A percentile compares a stretch with the other conserved stretches of the same genome.
phyloP scores from a whole-genome alignment of 1,140 invertebrate genomes.

The Bombus waltoni region DNA sequence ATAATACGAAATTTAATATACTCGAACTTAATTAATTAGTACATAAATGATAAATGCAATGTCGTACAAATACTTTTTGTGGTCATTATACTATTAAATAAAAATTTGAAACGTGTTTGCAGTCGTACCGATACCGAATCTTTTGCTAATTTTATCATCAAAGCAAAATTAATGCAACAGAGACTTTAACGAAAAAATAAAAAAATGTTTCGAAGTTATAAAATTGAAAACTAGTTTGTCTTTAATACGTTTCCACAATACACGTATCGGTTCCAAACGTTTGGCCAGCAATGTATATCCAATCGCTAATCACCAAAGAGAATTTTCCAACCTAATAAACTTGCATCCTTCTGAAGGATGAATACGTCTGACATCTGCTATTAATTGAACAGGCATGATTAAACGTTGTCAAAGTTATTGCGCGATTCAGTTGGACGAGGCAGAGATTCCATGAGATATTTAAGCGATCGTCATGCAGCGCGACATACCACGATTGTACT shows the following conservation, averaged over 20 bases:
- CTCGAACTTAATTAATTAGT: no score
- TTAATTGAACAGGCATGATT: conserved; percentile 25
- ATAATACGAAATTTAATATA: no score
- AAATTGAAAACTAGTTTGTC: neutral
- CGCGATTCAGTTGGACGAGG: neutral
- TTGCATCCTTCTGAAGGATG: neutral
- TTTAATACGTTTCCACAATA: no score
- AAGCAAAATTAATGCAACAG: no score
- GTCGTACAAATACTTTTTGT: no score
- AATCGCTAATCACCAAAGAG: neutral
- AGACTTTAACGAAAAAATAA: neutral
- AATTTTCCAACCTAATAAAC: neutral
- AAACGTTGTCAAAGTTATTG: conserved; percentile 9
- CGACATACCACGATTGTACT: conserved; percentile 43
- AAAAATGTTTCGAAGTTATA: neutral
- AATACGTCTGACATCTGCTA: neutral
- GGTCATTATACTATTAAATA: no score
- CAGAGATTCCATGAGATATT: conserved; percentile 54
- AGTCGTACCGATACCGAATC: no score
- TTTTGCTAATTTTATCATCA: neutral
- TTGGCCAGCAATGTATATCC: neutral
- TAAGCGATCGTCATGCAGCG: conserved; percentile 36
- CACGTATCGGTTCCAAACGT: no score
- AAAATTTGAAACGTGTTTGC: no score
- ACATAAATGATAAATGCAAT: no score